Conservation (phyloP, 1,140 invertebrate genomes). For the Drosophila leontia region DNA sequence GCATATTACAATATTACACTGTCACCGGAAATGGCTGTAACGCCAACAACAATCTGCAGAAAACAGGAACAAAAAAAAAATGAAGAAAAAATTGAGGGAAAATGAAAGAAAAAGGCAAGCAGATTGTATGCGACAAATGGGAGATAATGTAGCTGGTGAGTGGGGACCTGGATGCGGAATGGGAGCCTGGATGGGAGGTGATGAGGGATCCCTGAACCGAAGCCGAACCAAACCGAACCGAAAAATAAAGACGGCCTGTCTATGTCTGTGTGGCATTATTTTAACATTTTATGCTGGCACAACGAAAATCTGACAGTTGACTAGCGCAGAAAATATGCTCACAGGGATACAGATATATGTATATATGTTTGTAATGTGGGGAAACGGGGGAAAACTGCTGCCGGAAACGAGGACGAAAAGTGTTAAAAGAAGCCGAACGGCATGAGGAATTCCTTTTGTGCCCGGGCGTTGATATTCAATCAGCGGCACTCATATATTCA, state of each 20-base stretch:
- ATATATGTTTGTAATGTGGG: background rate
- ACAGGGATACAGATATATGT: constrained; percentile 17
- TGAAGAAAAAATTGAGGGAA: constrained; percentile 11
- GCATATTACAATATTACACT: constrained; percentile 83
- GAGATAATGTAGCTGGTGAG: constrained; percentile 78
- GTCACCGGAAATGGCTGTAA: constrained; percentile 75
- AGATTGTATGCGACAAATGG: constrained; percentile 83
- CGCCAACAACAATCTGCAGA: constrained; percentile 40
- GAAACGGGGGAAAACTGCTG: constrained; percentile 56
- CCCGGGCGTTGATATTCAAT: constrained; percentile 74
- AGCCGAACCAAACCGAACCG: constrained; percentile 23
- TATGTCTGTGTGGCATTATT: constrained; percentile 77
- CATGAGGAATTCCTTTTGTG: constrained; percentile 44
- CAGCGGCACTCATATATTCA: constrained; percentile 77
- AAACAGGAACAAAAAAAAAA: constrained; percentile 4
- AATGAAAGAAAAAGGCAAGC: constrained; percentile 58
- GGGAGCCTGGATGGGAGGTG: constrained; percentile 19
- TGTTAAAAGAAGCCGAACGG: constrained; percentile 68
- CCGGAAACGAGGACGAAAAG: constrained; percentile 73
- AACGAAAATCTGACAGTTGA: constrained; percentile 83
- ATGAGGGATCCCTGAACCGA: constrained; percentile 22
- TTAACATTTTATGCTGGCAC: constrained; percentile 83
- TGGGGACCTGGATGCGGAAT: constrained; percentile 34
- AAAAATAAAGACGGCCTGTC: constrained; percentile 71
- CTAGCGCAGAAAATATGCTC: constrained; percentile 80